Base-by-base conservation (phyloP, 2,888 invertebrate genomes). In the Rhamphomyia laevipes region DNA sequence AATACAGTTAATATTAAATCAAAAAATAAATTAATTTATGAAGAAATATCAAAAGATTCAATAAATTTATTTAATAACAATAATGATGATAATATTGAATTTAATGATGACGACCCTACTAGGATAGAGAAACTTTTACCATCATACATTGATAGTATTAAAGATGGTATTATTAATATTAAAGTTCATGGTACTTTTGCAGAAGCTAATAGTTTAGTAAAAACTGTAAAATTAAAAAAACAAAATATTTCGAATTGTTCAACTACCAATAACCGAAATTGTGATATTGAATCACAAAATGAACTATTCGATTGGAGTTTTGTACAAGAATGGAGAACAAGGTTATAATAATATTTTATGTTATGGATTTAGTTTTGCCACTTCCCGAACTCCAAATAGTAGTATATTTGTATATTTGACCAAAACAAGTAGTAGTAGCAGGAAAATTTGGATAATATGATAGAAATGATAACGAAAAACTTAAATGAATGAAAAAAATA, bases 281-380 rank as follows among this genome's bases (percentile, higher is more conserved):
- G 66, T 42, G 60, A 67, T 61, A 68, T 72, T 52, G 71, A 71
- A 52, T 70, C 73, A 57, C 68, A 65, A 50, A 70, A 67, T 53
- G 74, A 73, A 59, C 71, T 76, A 55, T 80, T 79, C 54, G 83
- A 83, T 64, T 83, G 83, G 83, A 82, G 83, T 62, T 83, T 82
- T 64, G 82, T 83, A 45, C 83, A 83, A 66, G 78, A 79, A 62
- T 83, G 83, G 83, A 74, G 83, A 61, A 76, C 79, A 69, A 76
- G 81, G 81, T 81, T 21, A 11, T 42, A 44, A 33, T 43, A n/a
- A n/a, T n/a, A n/a, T n/a, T n/a, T n/a, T n/a, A n/a, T n/a, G n/a
- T n/a, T n/a, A n/a, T n/a, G n/a, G n/a, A n/a, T n/a, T n/a, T n/a
- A n/a, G n/a, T n/a, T n/a, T n/a, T n/a, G n/a, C n/a, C n/a, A n/a